Evolutionary conservation across 2,113 vertebrate genomes (phyloP), one percentile per base, ranked within the genome.

Genomic region (Petrocephalus microphthalmus): DNA sequence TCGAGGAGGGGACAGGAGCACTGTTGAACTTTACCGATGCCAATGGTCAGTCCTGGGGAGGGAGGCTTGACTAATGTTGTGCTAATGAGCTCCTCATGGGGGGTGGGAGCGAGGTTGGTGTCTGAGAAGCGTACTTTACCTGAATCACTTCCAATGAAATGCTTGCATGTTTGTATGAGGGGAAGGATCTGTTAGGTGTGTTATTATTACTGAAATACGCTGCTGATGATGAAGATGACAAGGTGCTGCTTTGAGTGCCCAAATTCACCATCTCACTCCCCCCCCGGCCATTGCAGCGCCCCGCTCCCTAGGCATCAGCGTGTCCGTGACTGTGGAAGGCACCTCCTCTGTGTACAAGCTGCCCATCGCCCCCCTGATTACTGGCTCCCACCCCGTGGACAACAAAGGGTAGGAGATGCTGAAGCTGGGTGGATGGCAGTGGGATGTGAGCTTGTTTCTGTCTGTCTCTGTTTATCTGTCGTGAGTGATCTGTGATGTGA

Each of bases 301-400:
- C 84, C 96, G 96, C 42, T 95, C 95, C 33, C 90, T 99, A 91
- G 98, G 98, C 0, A 95, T 99, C 94, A 96, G 97, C 13, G 97
- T 97, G 87, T 97, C 96, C 0, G 98, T 99, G 83, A 98, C 98
- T 3, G 96, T 99, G 0, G 98, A 99, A 92, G 98, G 98, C 85
- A 98, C 97, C 2, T 93, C 97, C 25, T 91, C 96, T 0, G 95
- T 98, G 92, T 97, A 97, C 93, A 99, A 99, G 91, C 97, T 99
- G 7, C 98, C 98, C 1, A 99, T 99, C 29, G 97, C 98, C 6
- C 98, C 98, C 0, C 96, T 99, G 87, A 98, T 99, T 91, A 97
- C 97, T 90, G 98, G 98, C 87, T 99, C 98, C 51, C 98, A 99
- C 90, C 97, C 98, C 0, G 97, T 98, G 53, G 98, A 99, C 93